Evolutionary conservation across 2,888 invertebrate species (phyloP).

Genomic region (Linnaemya tessellans): DNA sequence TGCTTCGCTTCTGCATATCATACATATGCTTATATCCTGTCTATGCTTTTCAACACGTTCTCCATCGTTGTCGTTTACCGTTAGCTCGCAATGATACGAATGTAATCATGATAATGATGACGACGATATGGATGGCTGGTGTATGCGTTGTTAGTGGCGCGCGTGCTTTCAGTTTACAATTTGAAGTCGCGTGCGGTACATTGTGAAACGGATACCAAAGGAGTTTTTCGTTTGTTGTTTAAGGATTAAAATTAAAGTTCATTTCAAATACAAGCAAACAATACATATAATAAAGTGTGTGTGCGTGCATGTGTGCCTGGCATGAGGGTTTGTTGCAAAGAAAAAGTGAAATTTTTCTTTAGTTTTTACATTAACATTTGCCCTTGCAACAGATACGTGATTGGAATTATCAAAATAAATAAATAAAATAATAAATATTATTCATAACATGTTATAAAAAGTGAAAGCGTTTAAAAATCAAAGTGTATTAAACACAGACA

Average conservation of each 20-base stretch:
- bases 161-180: slow-evolving; percentile 68
- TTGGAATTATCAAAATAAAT: slow-evolving; percentile 44
- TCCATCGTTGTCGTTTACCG: slow-evolving; percentile 6
- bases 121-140: slow-evolving; percentile 4
- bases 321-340: slow-evolving; percentile 22
- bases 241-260: slow-evolving; percentile 30
- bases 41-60: slow-evolving; percentile 45
- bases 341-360: slow-evolving; percentile 53
- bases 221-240: neutral
- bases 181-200: slow-evolving; percentile 66
- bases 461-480: slow-evolving; percentile 12
- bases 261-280: slow-evolving; percentile 11
- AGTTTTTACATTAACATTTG: slow-evolving; percentile 19
- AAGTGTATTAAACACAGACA: slow-evolving; percentile 2
- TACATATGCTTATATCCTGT: slow-evolving; percentile 58
- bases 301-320: neutral
- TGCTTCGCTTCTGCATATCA: slow-evolving; percentile 44
- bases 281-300: neutral
- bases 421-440: slow-evolving; percentile 34
- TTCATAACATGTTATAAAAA: slow-evolving; percentile 30
- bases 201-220: slow-evolving; percentile 41
- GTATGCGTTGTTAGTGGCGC: slow-evolving; percentile 51
- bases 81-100: slow-evolving; percentile 46
- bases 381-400: slow-evolving; percentile 69
- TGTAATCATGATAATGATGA: slow-evolving; percentile 41